Conservation (phyloP, 2,113 vertebrate genomes). For the Corapipo altera region DNA sequence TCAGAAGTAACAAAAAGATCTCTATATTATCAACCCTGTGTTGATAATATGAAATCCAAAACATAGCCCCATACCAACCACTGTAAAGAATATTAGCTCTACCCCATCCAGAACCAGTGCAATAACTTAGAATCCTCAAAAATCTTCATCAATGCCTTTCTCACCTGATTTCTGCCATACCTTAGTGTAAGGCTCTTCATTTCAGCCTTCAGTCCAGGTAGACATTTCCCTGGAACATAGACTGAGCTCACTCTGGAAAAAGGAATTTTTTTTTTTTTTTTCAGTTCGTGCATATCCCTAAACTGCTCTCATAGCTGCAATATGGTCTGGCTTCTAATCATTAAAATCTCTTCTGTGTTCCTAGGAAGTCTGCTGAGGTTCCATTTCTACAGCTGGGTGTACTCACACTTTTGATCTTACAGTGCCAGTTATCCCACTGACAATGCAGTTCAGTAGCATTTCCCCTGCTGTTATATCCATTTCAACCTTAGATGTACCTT, state of each 20-base stretch:
- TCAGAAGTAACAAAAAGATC: not conserved
- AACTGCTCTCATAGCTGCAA: not conserved
- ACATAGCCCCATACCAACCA: not conserved
- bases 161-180: not conserved
- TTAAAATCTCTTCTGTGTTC: not conserved
- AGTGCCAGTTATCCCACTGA: not conserved
- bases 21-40: not conserved
- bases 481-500: not conserved
- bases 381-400: not conserved
- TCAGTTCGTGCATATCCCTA: not conserved
- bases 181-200: not conserved
- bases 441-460: not conserved
- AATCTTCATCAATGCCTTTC: not conserved
- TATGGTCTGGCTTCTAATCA: not conserved
- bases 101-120: not conserved
- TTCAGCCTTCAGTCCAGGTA: not conserved
- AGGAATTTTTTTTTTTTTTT: rapidly evolving
- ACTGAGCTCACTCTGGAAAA: not conserved
- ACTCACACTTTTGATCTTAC: not conserved
- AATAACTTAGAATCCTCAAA: not conserved
- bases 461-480: not conserved
- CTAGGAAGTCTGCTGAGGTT: not conserved
- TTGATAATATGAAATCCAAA: not conserved
- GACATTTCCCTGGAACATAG: not conserved
- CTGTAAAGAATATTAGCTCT: not conserved